phyloP scores from a whole-genome alignment of 1,140 invertebrate genomes.

The Intoshia linei region DNA sequence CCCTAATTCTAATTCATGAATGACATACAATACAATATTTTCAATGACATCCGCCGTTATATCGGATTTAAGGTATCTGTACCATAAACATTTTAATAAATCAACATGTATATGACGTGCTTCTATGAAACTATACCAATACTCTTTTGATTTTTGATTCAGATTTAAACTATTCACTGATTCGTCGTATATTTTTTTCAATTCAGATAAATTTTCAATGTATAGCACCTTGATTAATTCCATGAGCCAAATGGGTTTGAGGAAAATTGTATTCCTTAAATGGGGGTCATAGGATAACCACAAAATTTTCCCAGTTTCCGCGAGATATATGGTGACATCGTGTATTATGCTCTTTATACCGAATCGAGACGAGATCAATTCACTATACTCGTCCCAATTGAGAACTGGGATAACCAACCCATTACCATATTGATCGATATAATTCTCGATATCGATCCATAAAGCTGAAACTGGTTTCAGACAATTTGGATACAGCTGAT shows the following conservation, averaged over 20 bases:
- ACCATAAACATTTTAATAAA: constrained; percentile 10
- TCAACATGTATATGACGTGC: constrained; percentile 14
- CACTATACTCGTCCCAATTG: constrained; percentile 10
- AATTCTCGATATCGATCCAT: constrained; percentile 15
- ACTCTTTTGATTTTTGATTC: constrained; percentile 3
- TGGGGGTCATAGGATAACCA: constrained; percentile 11
- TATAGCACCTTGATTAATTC: constrained; percentile 13
- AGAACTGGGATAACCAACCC: constrained; percentile 9
- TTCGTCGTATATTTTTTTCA: constrained; percentile 6
- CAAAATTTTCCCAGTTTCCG: constrained; percentile 14
- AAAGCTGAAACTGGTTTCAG: constrained; percentile 14
- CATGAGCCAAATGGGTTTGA: constrained; percentile 16
- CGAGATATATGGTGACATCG: constrained; percentile 12
- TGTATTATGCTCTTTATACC: constrained; percentile 14
- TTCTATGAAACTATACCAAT: constrained; percentile 8
- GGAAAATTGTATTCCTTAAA: constrained; percentile 11
- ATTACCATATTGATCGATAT: constrained; percentile 12
- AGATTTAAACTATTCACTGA: constrained; percentile 7
- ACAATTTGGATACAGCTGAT: constrained; percentile 13
- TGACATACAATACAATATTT: no score
- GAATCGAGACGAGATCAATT: constrained; percentile 12
- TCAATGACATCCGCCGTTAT: no score
- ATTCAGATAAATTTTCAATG: constrained; percentile 9
- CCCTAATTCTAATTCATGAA: no score
- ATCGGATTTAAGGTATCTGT: no score